Base-by-base conservation (phyloP, 2,888 invertebrate genomes). In the Poecilobothrus nobilitatus region DNA sequence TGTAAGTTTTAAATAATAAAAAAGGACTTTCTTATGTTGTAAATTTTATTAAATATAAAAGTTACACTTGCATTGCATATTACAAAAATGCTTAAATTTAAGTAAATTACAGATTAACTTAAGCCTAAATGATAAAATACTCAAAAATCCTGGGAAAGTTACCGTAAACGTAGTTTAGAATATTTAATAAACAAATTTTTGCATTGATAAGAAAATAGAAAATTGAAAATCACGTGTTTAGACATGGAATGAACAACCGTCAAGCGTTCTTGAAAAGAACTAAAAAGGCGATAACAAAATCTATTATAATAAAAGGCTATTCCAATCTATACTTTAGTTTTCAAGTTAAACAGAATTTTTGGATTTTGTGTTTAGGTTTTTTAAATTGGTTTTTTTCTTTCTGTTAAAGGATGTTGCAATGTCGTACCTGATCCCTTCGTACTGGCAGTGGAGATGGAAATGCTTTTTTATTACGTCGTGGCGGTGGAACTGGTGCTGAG, bases 401-500 rank as follows among this genome's bases (percentile, higher is more conserved):
- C 12, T 71, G 75, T 78, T 80, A 82, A 77, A 76, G 80, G 78
- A 80, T 82, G 80, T 76, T 82, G 80, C 80, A 81, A 80, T 75
- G 78, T 76, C 79, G 80, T 81, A 80, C 80, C 82, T 81, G 81
- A 76, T 78, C 80, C 78, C 80, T 80, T 75, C 84, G 82, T 68
- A 79, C 77, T 71, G 84, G 82, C 70, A 81, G 74, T 61, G 83
- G 82, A 69, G 85, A 85, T 68, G 84, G 81, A 68, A 86, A 74
- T 74, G 86, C 83, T 75, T 86, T 84, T 78, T 86, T 86, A 78
- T 86, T 78, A 75, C 88, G 82, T 77, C 88, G 79, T 73, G 88
- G 83, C 76, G 91, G 91, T 63, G 91, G 89, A 62, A 90, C 85
- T 5, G 86, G 85, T 21, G 83, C 80, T 41, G 82, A 75, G 10